Base-by-base conservation (phyloP, 2,113 vertebrate genomes). In the Felis chaus region DNA sequence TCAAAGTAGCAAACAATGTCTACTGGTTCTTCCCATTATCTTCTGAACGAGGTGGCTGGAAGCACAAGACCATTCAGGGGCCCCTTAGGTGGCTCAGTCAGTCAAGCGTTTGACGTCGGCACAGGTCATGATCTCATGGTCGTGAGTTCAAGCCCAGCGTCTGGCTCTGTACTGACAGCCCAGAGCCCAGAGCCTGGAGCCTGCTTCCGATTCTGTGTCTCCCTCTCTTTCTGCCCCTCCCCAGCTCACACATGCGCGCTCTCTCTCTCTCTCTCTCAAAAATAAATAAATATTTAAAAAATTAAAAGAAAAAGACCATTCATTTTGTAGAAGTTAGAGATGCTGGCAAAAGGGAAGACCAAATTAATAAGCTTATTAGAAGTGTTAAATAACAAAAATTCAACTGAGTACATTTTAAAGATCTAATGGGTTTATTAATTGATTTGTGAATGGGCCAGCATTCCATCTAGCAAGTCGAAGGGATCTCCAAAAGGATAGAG, bases 211-310 rank as follows among this genome's bases (percentile, higher is more conserved):
- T 57, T 57, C 57, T 57, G 57, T 57, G 57, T 23, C 57, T 61
- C 57, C 21, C 21, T 61, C 57, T 61, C 7, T 61, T 1, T 7
- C 57, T 61, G 57, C 57, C 21, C 21, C 8, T 61, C 57, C 57
- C 16, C 16, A 18, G 53, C 53, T 55, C 15, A 15, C 16, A 16
- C 15, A 14, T 14, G 14, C 0, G 3, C 3, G 0, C 50, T 0
- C 50, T 3, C 53, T 18, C 45, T 50, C 53, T 1, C 16, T 55
- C 57, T 23, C 21, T 61, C 21, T 61, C 57, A 8, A 61, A 61
- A 61, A 23, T 25, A 61, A 61, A 9, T 61, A 61, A 61, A 9
- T 45, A 45, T 45, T 45, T 45, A 45, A 45, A 45, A 45, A 45
- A 45, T 45, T 45, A 45, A 61, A 57, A 57, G 55, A 57, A 57